A percentile compares a stretch with the other conserved stretches of the same genome.
phyloP scores from a whole-genome alignment of 2,888 invertebrate species.

The Rugalucina vietnamica region DNA sequence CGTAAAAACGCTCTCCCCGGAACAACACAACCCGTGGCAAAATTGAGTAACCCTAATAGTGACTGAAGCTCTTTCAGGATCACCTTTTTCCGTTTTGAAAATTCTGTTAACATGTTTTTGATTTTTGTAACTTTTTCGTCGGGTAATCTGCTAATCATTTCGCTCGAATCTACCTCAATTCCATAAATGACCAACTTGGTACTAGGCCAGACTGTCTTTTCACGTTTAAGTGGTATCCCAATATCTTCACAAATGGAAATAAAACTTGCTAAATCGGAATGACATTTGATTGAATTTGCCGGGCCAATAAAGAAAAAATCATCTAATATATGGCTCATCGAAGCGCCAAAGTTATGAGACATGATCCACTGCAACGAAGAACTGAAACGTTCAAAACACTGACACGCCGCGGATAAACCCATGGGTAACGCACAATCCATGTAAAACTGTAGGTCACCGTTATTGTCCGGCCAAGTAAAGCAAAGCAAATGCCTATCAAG shows the following conservation, averaged over 20 bases:
- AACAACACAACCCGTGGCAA: constrained; percentile 26
- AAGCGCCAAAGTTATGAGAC: not conserved
- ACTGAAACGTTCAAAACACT: not conserved
- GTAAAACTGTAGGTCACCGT: not conserved
- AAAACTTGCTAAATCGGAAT: not conserved
- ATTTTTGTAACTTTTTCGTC: not conserved
- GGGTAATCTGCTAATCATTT: too few species aligned
- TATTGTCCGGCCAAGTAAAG: not conserved
- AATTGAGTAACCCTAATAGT: constrained; percentile 36
- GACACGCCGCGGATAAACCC: not conserved
- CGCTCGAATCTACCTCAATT: constrained; percentile 23
- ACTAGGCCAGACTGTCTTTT: too few species aligned
- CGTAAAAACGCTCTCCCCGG: constrained; percentile 40
- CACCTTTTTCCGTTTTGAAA: not conserved
- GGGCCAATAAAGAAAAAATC: too few species aligned
- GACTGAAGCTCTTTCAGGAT: constrained; percentile 39
- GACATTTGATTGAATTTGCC: not conserved
- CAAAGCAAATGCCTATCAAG: not conserved
- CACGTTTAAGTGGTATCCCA: not conserved
- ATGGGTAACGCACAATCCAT: not conserved
- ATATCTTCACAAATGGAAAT: not conserved
- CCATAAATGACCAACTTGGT: constrained; percentile 7
- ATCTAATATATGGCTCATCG: not conserved
- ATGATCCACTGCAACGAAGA: not conserved
- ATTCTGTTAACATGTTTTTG: not conserved